Conservation (phyloP, 1,140 invertebrate species). For the Eciton burchellii region DNA sequence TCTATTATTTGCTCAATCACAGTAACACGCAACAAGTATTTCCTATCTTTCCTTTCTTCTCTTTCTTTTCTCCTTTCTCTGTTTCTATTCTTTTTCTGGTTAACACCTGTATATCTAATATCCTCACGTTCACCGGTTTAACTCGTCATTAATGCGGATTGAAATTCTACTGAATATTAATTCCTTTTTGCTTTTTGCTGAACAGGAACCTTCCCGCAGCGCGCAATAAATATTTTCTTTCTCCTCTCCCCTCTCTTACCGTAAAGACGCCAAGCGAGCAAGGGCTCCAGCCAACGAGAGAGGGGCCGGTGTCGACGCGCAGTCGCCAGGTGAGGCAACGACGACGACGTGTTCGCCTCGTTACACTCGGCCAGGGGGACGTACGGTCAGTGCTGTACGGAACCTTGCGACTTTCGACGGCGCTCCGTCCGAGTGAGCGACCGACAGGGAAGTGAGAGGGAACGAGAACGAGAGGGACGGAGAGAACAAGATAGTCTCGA, state of each 20-base stretch:
- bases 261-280: slow-evolving; percentile 24
- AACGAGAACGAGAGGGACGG: slow-evolving; percentile 1
- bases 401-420: slow-evolving; percentile 62
- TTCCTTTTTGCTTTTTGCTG: slow-evolving; percentile 37
- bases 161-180: slow-evolving; percentile 51
- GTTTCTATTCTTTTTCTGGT: background rate
- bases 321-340: slow-evolving; percentile 84
- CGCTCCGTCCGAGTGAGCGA: slow-evolving; percentile 37
- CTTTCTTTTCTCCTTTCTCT: background rate
- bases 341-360: slow-evolving; percentile 71
- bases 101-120: background rate
- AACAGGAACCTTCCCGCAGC: slow-evolving; percentile 14
- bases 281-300: slow-evolving; percentile 63
- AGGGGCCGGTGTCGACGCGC: slow-evolving; percentile 76
- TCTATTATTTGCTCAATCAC: slow-evolving; percentile 1
- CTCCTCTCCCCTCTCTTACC: slow-evolving; percentile 31
- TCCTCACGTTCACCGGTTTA: background rate
- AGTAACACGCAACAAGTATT: slow-evolving; percentile 23
- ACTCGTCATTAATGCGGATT: slow-evolving; percentile 16
- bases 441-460: background rate
- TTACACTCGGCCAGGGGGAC: slow-evolving; percentile 61
- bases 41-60: background rate
- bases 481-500: background rate
- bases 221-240: slow-evolving; percentile 27
- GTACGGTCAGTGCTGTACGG: slow-evolving; percentile 66